phyloP scores from a whole-genome alignment of 2,888 invertebrate genomes.

The Lissocephala sabroskyi region DNA sequence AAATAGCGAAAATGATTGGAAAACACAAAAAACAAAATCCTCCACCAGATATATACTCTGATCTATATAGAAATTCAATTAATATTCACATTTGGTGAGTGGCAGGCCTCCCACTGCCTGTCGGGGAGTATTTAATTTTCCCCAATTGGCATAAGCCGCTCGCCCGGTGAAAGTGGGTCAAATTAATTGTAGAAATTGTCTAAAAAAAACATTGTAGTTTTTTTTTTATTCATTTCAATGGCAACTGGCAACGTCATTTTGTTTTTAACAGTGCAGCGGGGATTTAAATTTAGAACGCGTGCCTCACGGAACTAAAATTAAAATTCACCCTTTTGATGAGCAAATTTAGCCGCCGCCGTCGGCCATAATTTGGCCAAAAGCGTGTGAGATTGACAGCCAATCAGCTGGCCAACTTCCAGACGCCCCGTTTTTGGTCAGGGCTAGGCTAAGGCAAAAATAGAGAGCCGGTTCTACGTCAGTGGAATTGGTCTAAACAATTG shows the following conservation, averaged over 20 bases:
- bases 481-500: constrained; percentile 22
- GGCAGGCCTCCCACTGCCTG: neutral
- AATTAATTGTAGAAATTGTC: constrained; percentile 16
- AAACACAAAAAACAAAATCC: constrained; percentile 21
- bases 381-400: constrained; percentile 22
- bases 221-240: neutral
- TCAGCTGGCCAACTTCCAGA: constrained; percentile 24
- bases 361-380: constrained; percentile 14
- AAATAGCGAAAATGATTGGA: constrained; percentile 29
- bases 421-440: constrained; percentile 9
- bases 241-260: no score
- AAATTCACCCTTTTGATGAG: constrained; percentile 13
- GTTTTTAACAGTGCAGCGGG: neutral
- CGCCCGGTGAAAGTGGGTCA: constrained; percentile 55
- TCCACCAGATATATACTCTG: no score
- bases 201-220: neutral
- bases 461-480: constrained; percentile 16
- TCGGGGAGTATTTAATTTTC: constrained; percentile 11
- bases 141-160: constrained; percentile 56
- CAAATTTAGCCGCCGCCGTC: constrained; percentile 13
- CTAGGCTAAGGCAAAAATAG: constrained; percentile 24
- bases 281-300: constrained; percentile 47
- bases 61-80: no score
- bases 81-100: no score
- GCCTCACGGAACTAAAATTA: constrained; percentile 51